Evolutionary conservation across 35 echinoderm and acorn worm species (phyloP), one percentile per base, ranked within the genome.

Genomic region (Ophiothrix spiculata): DNA sequence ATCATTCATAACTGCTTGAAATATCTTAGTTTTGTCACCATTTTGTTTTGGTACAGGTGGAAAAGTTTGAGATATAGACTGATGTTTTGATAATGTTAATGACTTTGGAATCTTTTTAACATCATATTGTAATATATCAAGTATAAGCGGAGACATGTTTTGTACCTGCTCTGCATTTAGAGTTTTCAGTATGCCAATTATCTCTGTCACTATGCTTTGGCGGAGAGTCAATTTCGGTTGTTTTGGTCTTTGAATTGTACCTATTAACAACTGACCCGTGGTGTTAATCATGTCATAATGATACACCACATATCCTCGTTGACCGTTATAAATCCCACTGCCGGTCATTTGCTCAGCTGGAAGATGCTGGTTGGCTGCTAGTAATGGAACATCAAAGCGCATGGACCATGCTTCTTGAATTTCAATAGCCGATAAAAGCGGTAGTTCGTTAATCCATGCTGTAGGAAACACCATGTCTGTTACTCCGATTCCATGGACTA

Each of bases 351-450:
- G 49, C 36, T 49, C 81, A 0, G 91, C 17, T 28, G 95, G 95
- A 2, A 90, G 69, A 74, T 97, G 95, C 41, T 90, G 91, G 56
- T 97, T 97, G n/a, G 95, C 63, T 17, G 85, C 95, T 29, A 97
- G 77, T 2, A 97, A 75, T 46, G 87, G 93, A 12, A 93, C 88
- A 11, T 84, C 64, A 81, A 85, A 87, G 17, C 90, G 84, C 35
- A 93, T 75, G 14, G 91, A 74, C 87, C 88, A 97, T 17, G 95
- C 87, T 77, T 97, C 83, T 39, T 97, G 95, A 38, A 90, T 93
- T 49, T 97, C 95, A 6, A 83, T 77, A 0, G 95, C 95, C 73
- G 42, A 90, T 25, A 97, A 79, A 38, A 97, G 76, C 17, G 91
- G 95, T n/a, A 64, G 56, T 60, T 81, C 78, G 33, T 88, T 81